Evolutionary conservation across 2,113 vertebrate genomes (phyloP), one percentile per base, ranked within the genome.

Genomic region (Perccottus glenii): DNA sequence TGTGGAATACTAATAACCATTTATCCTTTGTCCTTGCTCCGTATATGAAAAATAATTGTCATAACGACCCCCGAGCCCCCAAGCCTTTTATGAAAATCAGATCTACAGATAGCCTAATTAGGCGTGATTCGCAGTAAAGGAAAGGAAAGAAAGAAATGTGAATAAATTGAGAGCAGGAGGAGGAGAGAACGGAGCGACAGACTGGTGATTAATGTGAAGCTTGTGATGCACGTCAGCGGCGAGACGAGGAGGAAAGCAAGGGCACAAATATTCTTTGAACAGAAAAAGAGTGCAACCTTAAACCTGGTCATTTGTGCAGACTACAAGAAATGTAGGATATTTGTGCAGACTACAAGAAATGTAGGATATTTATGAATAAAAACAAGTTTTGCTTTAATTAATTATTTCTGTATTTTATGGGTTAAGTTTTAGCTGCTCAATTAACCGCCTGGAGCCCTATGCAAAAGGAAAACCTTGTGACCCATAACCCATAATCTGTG

Each of bases 121-220:
- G 90, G 83, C 87, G 83, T 92, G 91, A 92, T 93, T 91, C 85
- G 87, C 89, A 75, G 88, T 88, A 88, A 90, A 91, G 90, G 86
- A 90, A 89, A 86, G 81, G 83, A 92, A 91, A 86, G 83, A 85
- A 86, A 83, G 90, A 86, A 90, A 90, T 86, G 88, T 90, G 90
- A 92, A 92, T 89, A 91, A 90, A 91, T 91, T 91, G 89, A 85
- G 87, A 87, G 19, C 64, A 79, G 79, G 87, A 85, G 87, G 80
- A 85, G 88, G 88, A 88, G 88, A 86, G 86, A 81, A 68, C 77
- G 83, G 83, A 84, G 77, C 73, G 89, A 90, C 91, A 91, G 89
- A 87, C 81, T 84, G 81, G 87, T 92, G 92, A 93, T 93, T 93
- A 92, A 93, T 93, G 90, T 87, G 89, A 85, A 90, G 71, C 85